Evolutionary conservation across 2,113 vertebrate species (phyloP).

Genomic region (Lophotis ruficrista): DNA sequence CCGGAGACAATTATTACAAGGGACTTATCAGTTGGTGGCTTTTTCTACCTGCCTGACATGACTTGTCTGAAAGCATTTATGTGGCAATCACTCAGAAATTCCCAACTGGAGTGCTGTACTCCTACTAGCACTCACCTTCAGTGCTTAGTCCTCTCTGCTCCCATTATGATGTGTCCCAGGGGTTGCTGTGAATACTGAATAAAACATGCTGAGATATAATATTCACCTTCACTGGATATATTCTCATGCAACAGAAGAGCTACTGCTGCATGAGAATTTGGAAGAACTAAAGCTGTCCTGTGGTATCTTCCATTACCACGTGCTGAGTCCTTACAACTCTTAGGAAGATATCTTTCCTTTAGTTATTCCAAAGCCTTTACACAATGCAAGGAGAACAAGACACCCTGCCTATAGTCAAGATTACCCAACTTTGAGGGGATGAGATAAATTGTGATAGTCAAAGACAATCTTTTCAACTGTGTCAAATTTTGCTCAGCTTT

Average conservation of each 20-base stretch:
- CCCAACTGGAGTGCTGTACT: not conserved
- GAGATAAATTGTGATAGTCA: not conserved
- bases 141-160: constrained; percentile 1
- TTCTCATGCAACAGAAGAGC: not conserved
- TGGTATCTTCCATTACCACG: not conserved
- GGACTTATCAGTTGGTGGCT: not conserved
- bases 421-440: not conserved
- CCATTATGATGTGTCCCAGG: not conserved
- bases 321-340: not conserved
- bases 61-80: not conserved
- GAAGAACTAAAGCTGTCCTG: not conserved
- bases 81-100: constrained; percentile 20
- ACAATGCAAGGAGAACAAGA: not conserved
- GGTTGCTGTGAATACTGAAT: not conserved
- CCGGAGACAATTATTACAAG: not conserved
- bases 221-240: not conserved
- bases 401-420: not conserved
- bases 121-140: not conserved
- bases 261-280: not conserved
- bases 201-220: not conserved
- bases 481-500: not conserved
- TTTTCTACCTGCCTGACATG: not conserved
- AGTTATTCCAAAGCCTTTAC: not conserved
- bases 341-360: not conserved
- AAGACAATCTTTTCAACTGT: not conserved